A percentile compares a stretch with the other conserved stretches of the same genome.
These are phyloP conservation scores for Hydrozoanthus gracilis DNA, from an alignment of 92 coral and sea anemone species.

Conservation along the genomic window DNA sequence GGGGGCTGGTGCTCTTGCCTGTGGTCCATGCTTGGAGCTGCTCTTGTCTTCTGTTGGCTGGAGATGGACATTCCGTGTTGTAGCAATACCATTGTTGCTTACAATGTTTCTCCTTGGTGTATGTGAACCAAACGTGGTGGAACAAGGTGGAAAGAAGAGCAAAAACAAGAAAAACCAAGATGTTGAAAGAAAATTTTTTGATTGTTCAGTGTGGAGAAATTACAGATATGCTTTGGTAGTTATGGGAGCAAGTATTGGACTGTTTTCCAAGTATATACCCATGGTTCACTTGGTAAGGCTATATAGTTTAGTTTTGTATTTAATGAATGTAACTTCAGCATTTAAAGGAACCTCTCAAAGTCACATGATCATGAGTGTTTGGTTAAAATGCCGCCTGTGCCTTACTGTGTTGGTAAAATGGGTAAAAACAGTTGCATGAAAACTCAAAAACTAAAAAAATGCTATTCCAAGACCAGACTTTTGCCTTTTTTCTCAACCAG, in stretches of 20 bases:
- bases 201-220: conserved; percentile 51
- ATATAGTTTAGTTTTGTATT: neutral
- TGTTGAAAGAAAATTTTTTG: neutral
- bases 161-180: neutral
- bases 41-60: conserved; percentile 63
- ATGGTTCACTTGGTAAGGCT: conserved; percentile 76
- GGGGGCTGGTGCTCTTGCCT: conserved; percentile 60
- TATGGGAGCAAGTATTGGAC: conserved; percentile 30
- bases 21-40: conserved; percentile 63
- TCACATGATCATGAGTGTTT: too few relatives aligned
- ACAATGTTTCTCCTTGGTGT: conserved; percentile 39
- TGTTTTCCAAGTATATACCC: conserved; percentile 58
- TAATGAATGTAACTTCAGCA: too few relatives aligned
- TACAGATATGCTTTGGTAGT: conserved; percentile 33
- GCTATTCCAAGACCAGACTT: too few relatives aligned
- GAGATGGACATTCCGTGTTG: conserved; percentile 69
- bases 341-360: too few relatives aligned
- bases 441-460: too few relatives aligned
- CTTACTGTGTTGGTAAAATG: too few relatives aligned
- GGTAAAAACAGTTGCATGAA: too few relatives aligned
- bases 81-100: conserved; percentile 49
- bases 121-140: conserved; percentile 51
- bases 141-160: neutral
- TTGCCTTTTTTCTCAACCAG: too few relatives aligned
- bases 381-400: too few relatives aligned